Conservation (phyloP, 1,140 invertebrate species). For the Odontomachus brunneus region DNA sequence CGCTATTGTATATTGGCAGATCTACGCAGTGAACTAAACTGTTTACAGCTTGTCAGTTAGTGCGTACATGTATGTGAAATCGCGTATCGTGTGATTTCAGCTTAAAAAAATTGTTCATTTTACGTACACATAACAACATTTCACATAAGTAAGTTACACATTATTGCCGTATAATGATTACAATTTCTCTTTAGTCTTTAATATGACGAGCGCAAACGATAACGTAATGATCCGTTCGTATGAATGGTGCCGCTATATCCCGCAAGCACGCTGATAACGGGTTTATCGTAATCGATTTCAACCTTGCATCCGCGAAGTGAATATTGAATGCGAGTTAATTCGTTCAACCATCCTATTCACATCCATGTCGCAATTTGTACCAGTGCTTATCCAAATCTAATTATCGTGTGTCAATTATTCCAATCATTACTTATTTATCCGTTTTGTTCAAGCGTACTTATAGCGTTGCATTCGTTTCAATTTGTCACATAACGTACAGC, state of each 20-base stretch:
- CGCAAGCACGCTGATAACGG: slow-evolving; percentile 29
- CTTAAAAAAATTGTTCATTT: no score
- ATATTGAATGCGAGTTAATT: slow-evolving; percentile 15
- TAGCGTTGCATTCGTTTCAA: neutral
- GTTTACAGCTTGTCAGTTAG: no score
- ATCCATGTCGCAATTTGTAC: neutral
- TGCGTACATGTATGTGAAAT: no score
- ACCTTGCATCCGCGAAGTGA: slow-evolving; percentile 5
- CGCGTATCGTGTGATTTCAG: no score
- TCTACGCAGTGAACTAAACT: no score
- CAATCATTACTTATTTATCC: neutral
- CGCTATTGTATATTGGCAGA: no score
- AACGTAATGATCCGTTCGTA: slow-evolving; percentile 25
- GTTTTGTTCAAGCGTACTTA: neutral
- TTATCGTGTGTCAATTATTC: neutral
- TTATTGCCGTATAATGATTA: neutral
- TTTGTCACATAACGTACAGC: neutral
- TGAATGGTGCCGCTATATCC: slow-evolving; percentile 42
- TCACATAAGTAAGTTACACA: no score
- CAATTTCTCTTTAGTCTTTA: neutral
- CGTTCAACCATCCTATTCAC: slow-evolving; percentile 1
- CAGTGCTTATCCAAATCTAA: slow-evolving; percentile 13
- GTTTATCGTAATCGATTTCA: slow-evolving; percentile 52
- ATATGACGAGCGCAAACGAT: neutral
- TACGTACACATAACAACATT: neutral